These are phyloP conservation scores for Sorex araneus DNA, from an alignment of 2,113 vertebrate species.

Conservation along the genomic window DNA sequence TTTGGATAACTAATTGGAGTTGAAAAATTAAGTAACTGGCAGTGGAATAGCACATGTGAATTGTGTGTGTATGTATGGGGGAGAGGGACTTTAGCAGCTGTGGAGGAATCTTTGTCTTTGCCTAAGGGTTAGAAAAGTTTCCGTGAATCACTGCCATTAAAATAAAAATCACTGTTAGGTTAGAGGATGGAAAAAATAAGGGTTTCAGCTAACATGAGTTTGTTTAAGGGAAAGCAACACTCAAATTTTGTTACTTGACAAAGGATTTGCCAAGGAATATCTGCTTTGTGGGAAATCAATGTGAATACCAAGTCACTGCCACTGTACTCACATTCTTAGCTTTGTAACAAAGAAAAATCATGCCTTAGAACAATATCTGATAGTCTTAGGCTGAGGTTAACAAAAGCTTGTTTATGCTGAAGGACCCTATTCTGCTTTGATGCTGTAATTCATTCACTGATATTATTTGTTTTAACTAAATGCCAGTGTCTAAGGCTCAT, in stretches of 20 bases:
- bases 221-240: background rate
- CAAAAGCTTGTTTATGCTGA: slow-evolving; percentile 15
- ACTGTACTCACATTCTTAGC: slow-evolving; percentile 56
- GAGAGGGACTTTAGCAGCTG: background rate
- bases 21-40: background rate
- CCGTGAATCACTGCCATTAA: background rate
- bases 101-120: background rate
- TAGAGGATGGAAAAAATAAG: background rate
- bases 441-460: slow-evolving; percentile 55
- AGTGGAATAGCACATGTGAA: background rate
- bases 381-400: slow-evolving; percentile 50
- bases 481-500: background rate
- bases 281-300: slow-evolving; percentile 38
- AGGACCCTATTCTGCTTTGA: slow-evolving; percentile 45
- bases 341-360: slow-evolving; percentile 52
- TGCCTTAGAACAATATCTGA: slow-evolving; percentile 45
- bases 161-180: background rate
- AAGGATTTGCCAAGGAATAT: background rate
- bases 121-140: background rate
- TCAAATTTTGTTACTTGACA: background rate
- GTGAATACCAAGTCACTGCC: slow-evolving; percentile 19
- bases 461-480: slow-evolving; percentile 23
- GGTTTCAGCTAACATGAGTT: background rate
- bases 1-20: background rate
- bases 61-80: background rate